Percentiles rank a stretch among this genome's conserved stretches.
Evolutionary conservation across 2,113 vertebrate species (phyloP).

Genomic region (Eretmochelys imbricata): DNA sequence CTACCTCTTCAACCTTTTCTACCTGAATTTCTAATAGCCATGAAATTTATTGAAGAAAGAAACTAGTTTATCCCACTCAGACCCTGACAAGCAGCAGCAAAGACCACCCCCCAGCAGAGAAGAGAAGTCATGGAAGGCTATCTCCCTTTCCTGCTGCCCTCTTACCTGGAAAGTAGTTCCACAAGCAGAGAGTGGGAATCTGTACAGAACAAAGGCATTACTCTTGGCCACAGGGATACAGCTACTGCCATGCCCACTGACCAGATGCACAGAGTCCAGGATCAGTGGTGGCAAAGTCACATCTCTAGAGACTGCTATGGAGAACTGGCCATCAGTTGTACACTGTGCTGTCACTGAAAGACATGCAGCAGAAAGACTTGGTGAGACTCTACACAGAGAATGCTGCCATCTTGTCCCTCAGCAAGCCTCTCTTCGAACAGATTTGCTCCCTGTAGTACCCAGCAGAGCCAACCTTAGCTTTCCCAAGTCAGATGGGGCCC

Average conservation of each 20-base stretch:
- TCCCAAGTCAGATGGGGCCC: background rate
- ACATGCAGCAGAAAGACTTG: background rate
- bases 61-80: background rate
- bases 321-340: conserved; percentile 2
- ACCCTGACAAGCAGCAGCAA: background rate
- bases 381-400: background rate
- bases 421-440: background rate
- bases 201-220: conserved; percentile 33
- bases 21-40: no score
- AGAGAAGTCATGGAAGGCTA: background rate
- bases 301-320: conserved; percentile 3
- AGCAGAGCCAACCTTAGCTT: background rate
- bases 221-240: conserved; percentile 17
- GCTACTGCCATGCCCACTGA: background rate
- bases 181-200: conserved; percentile 42
- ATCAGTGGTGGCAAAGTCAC: background rate
- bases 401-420: background rate
- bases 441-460: background rate
- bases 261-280: conserved; percentile 18
- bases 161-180: conserved; percentile 41
- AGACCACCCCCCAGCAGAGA: background rate
- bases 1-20: no score
- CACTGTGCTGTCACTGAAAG: conserved; percentile 29
- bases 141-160: background rate
- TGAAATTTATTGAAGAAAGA: no score